These are phyloP conservation scores for Campopleginae sp. DNA, from an alignment of 2,888 invertebrate species.

Conservation along the genomic window DNA sequence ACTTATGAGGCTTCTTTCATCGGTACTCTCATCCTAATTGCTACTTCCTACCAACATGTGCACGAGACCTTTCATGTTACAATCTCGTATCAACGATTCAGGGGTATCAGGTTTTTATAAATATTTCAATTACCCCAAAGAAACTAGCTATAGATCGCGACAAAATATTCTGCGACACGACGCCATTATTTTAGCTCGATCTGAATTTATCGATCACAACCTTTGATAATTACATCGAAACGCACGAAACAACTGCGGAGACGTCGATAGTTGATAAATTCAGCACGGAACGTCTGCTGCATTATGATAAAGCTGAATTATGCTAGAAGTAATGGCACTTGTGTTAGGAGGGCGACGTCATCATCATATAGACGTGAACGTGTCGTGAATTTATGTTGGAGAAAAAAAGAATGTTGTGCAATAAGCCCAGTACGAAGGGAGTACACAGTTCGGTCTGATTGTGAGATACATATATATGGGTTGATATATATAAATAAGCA, in stretches of 20 bases:
- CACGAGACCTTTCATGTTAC: neutral
- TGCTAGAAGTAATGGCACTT: conserved; percentile 12
- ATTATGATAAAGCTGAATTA: neutral
- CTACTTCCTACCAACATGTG: conserved; percentile 16
- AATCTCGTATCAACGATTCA: neutral
- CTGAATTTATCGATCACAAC: neutral
- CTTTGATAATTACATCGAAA: neutral
- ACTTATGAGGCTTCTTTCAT: neutral
- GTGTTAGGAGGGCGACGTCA: conserved; percentile 1
- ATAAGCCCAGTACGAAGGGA: conserved; percentile 8
- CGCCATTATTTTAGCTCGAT: neutral
- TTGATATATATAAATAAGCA: conserved; percentile 3
- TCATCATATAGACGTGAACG: conserved; percentile 40
- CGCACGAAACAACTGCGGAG: neutral
- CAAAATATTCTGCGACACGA: neutral
- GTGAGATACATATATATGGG: neutral
- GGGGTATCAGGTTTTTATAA: neutral
- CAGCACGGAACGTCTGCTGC: neutral
- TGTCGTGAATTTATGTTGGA: conserved; percentile 50
- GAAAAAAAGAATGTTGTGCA: conserved; percentile 9
- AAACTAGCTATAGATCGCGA: neutral
- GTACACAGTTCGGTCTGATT: conserved; percentile 17
- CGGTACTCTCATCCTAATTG: conserved; percentile 3
- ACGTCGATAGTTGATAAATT: neutral
- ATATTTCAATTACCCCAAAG: too few relatives aligned